These are phyloP conservation scores for Melanotaenia boesemani DNA, from an alignment of 2,797 vertebrate species.

Conservation along the genomic window DNA sequence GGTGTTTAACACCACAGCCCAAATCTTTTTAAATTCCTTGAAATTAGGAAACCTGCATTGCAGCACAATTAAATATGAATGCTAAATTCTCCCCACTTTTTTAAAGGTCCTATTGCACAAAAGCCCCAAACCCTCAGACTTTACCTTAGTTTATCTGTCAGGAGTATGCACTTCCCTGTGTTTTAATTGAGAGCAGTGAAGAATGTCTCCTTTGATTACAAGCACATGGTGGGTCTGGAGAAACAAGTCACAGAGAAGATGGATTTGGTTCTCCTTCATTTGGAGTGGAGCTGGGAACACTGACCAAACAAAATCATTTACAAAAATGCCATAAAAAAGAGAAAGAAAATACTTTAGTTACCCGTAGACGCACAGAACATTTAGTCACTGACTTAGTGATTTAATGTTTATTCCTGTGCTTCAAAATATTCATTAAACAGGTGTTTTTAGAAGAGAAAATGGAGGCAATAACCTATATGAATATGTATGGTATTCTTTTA, in stretches of 20 bases:
- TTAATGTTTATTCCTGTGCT: neutral
- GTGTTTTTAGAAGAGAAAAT: neutral
- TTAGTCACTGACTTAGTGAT: neutral
- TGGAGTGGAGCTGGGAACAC: slow-evolving; percentile 5
- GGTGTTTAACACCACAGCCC: neutral
- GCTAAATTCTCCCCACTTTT: neutral
- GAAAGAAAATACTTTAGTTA: neutral
- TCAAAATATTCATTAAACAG: neutral
- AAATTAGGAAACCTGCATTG: neutral
- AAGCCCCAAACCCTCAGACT: neutral
- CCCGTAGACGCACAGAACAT: neutral
- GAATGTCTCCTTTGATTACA: slow-evolving; percentile 26
- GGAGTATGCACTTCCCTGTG: slow-evolving; percentile 9
- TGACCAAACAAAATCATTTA: slow-evolving; percentile 4
- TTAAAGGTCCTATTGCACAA: neutral
- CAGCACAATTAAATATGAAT: neutral
- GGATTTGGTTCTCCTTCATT: slow-evolving; percentile 5
- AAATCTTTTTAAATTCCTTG: neutral
- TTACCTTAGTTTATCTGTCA: slow-evolving; percentile 33
- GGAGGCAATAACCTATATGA: neutral
- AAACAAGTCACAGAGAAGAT: slow-evolving; percentile 29
- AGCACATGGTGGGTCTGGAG: slow-evolving; percentile 32
- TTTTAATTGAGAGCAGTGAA: slow-evolving; percentile 24
- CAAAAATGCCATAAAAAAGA: neutral
- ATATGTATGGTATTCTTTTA: slow-evolving; percentile 1